These are phyloP conservation scores for Carapus acus DNA, from an alignment of 2,797 vertebrate species.

Conservation along the genomic window DNA sequence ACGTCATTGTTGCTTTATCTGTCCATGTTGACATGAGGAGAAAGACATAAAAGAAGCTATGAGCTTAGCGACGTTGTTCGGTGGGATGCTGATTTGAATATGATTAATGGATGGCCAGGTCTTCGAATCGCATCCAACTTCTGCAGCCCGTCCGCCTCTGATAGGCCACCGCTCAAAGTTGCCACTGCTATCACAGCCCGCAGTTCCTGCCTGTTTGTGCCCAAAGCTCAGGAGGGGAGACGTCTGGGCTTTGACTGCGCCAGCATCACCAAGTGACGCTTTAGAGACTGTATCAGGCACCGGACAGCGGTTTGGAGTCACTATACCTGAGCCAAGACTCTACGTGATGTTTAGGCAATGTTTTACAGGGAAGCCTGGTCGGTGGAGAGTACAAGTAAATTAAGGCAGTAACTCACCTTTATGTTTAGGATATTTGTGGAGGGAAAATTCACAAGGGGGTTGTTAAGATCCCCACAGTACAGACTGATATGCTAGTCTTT, in stretches of 20 bases:
- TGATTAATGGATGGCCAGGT: slow-evolving; percentile 69
- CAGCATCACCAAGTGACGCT: slow-evolving; percentile 32
- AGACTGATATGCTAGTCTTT: too few relatives aligned
- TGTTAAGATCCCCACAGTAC: too few relatives aligned
- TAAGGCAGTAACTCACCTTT: too few relatives aligned
- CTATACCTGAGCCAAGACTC: slow-evolving; percentile 13
- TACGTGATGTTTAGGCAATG: too few relatives aligned
- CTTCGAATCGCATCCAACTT: slow-evolving; percentile 65
- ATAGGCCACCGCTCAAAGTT: slow-evolving; percentile 57
- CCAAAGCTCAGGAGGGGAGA: slow-evolving; percentile 41
- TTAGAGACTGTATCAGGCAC: slow-evolving; percentile 33
- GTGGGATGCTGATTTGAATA: slow-evolving; percentile 66
- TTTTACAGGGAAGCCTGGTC: too few relatives aligned
- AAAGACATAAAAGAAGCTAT: slow-evolving; percentile 44
- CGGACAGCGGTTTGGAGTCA: slow-evolving; percentile 29
- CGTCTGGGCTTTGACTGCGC: slow-evolving; percentile 30
- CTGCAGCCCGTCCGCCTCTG: slow-evolving; percentile 50
- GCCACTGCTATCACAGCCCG: slow-evolving; percentile 46
- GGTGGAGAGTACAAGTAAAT: too few relatives aligned
- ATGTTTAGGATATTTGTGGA: too few relatives aligned
- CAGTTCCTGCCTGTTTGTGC: slow-evolving; percentile 44
- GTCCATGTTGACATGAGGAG: slow-evolving; percentile 67
- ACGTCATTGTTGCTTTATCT: slow-evolving; percentile 55
- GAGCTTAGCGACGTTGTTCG: slow-evolving; percentile 51
- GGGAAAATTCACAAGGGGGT: too few relatives aligned